Evolutionary conservation across 2,888 invertebrate species (phyloP).

Genomic region (Silvanus unidentatus): DNA sequence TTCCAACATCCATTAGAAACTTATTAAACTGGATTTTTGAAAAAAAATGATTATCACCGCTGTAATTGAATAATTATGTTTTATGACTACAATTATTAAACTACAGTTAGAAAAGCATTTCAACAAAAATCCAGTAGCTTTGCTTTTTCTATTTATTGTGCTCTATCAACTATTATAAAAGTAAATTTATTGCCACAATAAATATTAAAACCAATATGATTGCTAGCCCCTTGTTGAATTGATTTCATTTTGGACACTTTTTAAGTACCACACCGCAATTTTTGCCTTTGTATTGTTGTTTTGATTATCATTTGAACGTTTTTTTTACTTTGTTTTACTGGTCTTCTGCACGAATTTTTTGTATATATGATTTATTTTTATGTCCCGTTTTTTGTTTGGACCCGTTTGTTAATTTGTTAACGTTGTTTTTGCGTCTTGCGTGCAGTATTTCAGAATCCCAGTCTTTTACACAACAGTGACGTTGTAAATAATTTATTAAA

Average conservation of each 20-base stretch:
- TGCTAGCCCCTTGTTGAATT: conserved; percentile 3
- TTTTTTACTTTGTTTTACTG: conserved; percentile 43
- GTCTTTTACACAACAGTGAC: conserved; percentile 8
- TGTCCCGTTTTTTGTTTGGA: conserved; percentile 26
- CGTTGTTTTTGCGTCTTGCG: conserved; percentile 20
- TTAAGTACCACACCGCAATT: neutral
- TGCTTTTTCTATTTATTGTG: too few species aligned
- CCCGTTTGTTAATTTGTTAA: conserved; percentile 22
- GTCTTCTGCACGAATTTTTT: conserved; percentile 27
- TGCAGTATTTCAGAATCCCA: conserved; percentile 28
- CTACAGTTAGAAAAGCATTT: too few species aligned
- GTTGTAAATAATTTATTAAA: too few species aligned
- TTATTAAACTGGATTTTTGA: too few species aligned
- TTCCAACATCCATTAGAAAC: too few species aligned
- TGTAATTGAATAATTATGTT: too few species aligned
- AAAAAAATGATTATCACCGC: too few species aligned
- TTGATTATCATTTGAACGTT: conserved; percentile 10
- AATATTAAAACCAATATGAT: too few species aligned
- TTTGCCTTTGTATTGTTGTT: conserved; percentile 2
- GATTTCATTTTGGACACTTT: conserved; percentile 9
- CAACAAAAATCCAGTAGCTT: too few species aligned
- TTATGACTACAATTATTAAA: too few species aligned
- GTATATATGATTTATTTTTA: conserved; percentile 20
- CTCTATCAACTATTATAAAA: too few species aligned
- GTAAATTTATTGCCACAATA: too few species aligned